Evolutionary conservation across 2,888 invertebrate species (phyloP).

Genomic region (Dicyrtomina minuta): DNA sequence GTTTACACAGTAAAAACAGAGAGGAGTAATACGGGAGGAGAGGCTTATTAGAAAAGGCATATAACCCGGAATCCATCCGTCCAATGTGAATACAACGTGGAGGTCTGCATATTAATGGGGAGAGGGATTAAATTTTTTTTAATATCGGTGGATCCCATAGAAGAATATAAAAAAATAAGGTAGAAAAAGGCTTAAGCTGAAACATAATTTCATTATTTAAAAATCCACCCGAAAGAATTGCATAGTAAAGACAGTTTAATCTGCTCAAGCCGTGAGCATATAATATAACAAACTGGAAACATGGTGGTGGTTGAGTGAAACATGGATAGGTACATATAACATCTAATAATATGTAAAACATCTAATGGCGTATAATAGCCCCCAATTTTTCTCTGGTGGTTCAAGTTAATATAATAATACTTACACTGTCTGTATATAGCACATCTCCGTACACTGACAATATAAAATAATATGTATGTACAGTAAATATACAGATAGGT

Average conservation of each 20-base stretch:
- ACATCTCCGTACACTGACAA: no score
- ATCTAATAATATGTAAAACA: no score
- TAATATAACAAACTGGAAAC: neutral
- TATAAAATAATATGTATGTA: no score
- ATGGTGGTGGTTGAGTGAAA: neutral
- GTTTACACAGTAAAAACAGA: neutral
- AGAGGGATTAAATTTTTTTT: conserved; percentile 40
- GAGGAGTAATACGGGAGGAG: neutral
- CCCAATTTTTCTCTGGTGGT: no score
- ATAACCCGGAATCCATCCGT: conserved; percentile 22
- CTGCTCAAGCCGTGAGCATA: neutral
- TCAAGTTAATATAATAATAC: no score
- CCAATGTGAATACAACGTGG: conserved; percentile 16
- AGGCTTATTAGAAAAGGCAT: conserved; percentile 1
- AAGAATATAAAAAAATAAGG: conserved; percentile 36
- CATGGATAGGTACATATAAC: no score
- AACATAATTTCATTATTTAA: conserved; percentile 24
- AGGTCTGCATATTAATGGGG: conserved; percentile 38
- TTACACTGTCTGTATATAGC: no score
- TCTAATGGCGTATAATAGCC: no score
- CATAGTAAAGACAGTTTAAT: conserved; percentile 1
- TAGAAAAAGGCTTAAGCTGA: conserved; percentile 21
- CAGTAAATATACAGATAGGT: no score
- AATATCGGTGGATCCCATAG: conserved; percentile 29
- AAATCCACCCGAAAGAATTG: neutral